Conservation (phyloP, 2,888 invertebrate genomes). For the Cheilosia vulpina region DNA sequence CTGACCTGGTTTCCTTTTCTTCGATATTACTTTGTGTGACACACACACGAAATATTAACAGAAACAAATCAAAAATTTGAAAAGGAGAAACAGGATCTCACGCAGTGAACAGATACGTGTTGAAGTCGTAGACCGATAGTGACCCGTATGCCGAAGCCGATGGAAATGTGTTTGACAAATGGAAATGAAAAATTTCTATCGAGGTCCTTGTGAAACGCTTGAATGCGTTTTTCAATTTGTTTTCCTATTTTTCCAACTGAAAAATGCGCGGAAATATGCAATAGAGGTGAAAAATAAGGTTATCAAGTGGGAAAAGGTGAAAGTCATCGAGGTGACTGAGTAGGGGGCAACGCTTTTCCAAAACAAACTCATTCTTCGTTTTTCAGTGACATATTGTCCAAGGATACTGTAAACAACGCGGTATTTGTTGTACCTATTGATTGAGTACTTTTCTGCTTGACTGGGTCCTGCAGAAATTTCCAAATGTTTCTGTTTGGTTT, state of each 20-base stretch:
- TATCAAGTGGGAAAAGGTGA: conserved; percentile 39
- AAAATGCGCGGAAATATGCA: conserved; percentile 23
- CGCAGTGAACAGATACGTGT: not conserved
- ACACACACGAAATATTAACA: conserved; percentile 51
- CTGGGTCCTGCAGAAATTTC: not conserved
- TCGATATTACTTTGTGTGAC: conserved; percentile 8
- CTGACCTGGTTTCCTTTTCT: conserved; percentile 32
- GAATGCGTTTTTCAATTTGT: conserved; percentile 51
- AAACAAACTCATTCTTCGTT: conserved; percentile 42
- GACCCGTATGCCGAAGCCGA: conserved; percentile 18
- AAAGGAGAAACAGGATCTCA: conserved; percentile 49
- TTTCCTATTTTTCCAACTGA: conserved; percentile 21
- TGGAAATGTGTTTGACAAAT: not conserved
- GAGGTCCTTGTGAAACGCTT: conserved; percentile 43
- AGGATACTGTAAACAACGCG: conserved; percentile 10
- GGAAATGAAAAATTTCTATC: conserved; percentile 6
- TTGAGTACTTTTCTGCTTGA: conserved; percentile 16
- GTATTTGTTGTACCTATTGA: conserved; percentile 39
- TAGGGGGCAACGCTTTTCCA: conserved; percentile 22
- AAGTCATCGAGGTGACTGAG: conserved; percentile 41
- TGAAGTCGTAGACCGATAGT: conserved; percentile 37
- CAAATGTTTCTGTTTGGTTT: not conserved
- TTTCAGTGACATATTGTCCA: conserved; percentile 22
- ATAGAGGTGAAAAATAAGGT: conserved; percentile 26
- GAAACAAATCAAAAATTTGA: conserved; percentile 72